Base-by-base conservation (phyloP, 2,888 invertebrate species). In the Exocentrus adspersus region DNA sequence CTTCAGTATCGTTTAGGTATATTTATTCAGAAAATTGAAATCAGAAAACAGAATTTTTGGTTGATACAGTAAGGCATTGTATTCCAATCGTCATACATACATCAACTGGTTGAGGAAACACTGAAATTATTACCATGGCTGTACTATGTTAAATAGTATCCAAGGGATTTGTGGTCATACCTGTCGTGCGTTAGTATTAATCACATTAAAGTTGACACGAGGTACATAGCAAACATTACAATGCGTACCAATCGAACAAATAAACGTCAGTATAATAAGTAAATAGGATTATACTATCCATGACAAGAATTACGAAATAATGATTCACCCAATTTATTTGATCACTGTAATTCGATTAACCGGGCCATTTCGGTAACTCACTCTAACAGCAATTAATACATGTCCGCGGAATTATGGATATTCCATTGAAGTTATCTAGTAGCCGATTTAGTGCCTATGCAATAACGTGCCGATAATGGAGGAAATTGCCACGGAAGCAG, bases 371-470 rank as follows among this genome's bases (percentile, higher is more conserved):
- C 9, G 42, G 53, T 53, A 21, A 42, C 16, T 21, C 10, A 53
- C 41, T 21, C 14, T 30, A 41, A 53, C 53, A 41, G 19, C 37
- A 53, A 41, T 53, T 53, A 53, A 53, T 51, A 51, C 32, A 53
- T 16, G 12, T 7, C 20, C 16, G 24, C 24, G 7, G 20, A 37
- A 41, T 41, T 53, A 53, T 21, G 37, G 53, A 53, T 53, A 53
- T 53, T 37, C 21, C 37, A 24, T 53, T 41, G 53, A 32, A 19
- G 20, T 53, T 41, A 53, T 53, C 41, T 53, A 53, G 14, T 37
- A 16, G 28, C 32, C 32, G 19, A 37, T 37, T 53, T 53, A 53
- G 41, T 53, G 14, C 37, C 41, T 37, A 20, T 52, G 37, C 53
- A 41, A 21, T 53, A 41, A 42, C 19, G 32, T 41, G 19, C 20